A percentile compares a stretch with the other conserved stretches of the same genome.
Evolutionary conservation across 1,140 invertebrate genomes (phyloP).

Genomic region (Phenacoccus solenopsis): DNA sequence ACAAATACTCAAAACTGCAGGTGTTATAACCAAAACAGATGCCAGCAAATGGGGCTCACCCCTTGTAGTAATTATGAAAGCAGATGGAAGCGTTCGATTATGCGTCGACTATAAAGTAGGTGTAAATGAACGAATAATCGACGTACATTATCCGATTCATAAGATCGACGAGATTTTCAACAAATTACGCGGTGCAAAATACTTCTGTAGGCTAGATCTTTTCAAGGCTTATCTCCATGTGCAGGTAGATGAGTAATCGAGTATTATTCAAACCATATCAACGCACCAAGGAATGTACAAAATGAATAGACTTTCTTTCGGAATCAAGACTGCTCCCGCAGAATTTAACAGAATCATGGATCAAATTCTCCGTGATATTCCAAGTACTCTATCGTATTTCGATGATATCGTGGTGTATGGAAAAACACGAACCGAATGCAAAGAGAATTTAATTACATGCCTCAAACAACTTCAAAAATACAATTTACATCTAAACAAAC

Average conservation of each 20-base stretch:
- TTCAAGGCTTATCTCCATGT: background rate
- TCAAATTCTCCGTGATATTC: no score
- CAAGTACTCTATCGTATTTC: no score
- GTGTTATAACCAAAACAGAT: background rate
- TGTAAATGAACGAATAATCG: background rate
- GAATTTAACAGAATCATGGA: no score
- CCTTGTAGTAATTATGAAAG: conserved; percentile 7
- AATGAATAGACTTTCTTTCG: no score
- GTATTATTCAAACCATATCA: no score
- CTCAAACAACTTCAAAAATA: conserved; percentile 25
- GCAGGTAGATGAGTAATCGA: no score
- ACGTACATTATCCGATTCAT: no score
- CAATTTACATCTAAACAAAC: conserved; percentile 28
- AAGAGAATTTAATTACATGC: conserved; percentile 24
- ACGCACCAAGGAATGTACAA: no score
- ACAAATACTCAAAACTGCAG: background rate
- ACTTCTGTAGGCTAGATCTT: background rate
- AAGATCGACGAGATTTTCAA: background rate
- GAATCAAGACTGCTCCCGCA: no score
- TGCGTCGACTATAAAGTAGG: conserved; percentile 18
- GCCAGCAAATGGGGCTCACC: conserved; percentile 5
- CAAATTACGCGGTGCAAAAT: background rate
- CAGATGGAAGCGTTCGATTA: conserved; percentile 10
- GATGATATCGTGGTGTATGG: conserved; percentile 30
- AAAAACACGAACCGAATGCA: conserved; percentile 26